These are phyloP conservation scores for Pachyseris speciosa DNA, from an alignment of 64 coral and sea anemone species.

Conservation along the genomic window DNA sequence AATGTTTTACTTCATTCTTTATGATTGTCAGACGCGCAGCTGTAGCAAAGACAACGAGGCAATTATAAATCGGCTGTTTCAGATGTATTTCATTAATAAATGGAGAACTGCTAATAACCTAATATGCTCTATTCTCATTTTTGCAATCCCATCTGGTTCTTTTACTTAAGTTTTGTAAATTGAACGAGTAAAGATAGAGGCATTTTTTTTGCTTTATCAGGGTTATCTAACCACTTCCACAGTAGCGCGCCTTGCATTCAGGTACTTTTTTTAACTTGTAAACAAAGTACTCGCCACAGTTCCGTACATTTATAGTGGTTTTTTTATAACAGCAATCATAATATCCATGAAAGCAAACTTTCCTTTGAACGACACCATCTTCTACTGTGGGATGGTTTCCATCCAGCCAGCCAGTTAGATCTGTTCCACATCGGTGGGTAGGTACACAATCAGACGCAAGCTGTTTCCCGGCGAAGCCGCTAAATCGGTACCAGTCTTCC, in stretches of 20 bases:
- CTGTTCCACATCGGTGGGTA: not conserved
- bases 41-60: too few species aligned
- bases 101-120: too few species aligned
- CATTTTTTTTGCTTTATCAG: too few species aligned
- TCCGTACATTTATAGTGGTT: not conserved
- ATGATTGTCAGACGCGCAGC: too few species aligned
- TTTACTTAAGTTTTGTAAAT: too few species aligned
- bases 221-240: not conserved
- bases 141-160: too few species aligned
- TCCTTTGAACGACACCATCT: slow-evolving; percentile 18
- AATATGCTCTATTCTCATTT: too few species aligned
- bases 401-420: slow-evolving; percentile 26
- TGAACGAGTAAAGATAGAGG: too few species aligned
- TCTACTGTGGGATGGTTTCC: slow-evolving; percentile 15
- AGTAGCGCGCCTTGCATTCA: not conserved
- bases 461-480: not conserved
- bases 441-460: not conserved
- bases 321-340: not conserved
- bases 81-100: too few species aligned
- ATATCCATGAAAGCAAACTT: slow-evolving; percentile 36
- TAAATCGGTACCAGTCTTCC: slow-evolving; percentile 45
- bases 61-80: too few species aligned
- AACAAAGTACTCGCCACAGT: slow-evolving; percentile 18
- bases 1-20: too few species aligned
- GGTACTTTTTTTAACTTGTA: not conserved